Evolutionary conservation across 2,113 vertebrate genomes (phyloP).

Genomic region (Python bivittatus): DNA sequence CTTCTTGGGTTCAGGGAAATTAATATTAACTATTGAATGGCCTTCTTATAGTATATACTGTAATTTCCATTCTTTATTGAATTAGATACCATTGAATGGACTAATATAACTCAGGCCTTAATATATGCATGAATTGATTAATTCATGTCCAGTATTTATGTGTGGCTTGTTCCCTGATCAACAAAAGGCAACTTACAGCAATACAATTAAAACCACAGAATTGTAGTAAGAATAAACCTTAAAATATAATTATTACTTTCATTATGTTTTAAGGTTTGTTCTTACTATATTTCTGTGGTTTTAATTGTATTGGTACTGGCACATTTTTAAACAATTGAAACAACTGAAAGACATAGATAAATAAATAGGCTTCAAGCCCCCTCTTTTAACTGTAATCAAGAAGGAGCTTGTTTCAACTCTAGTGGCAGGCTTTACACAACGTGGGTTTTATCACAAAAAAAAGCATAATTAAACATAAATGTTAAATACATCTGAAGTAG

Average conservation of each 20-base stretch:
- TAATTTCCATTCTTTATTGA: not conserved
- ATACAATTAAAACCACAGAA: not conserved
- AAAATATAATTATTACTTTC: not conserved
- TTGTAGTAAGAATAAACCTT: not conserved
- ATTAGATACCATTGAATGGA: not conserved
- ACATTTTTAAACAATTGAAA: not conserved
- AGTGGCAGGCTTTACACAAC: not conserved
- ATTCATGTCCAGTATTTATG: not conserved
- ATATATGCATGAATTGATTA: not conserved
- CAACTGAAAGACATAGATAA: not conserved
- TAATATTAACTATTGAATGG: not conserved
- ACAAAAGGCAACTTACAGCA: not conserved
- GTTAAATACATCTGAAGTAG: not conserved
- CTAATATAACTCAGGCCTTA: not conserved
- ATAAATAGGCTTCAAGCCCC: not conserved
- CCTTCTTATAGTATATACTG: not conserved
- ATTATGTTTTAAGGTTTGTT: too few species aligned
- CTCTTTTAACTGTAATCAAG: not conserved
- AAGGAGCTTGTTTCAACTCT: not conserved
- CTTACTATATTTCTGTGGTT: too few species aligned
- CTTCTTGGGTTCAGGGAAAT: not conserved
- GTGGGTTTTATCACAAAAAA: not conserved
- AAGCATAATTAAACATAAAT: not conserved
- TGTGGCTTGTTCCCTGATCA: not conserved
- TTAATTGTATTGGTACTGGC: too few species aligned